Conservation (phyloP, 2,888 invertebrate genomes). For the Lacanobia wlatinum region DNA sequence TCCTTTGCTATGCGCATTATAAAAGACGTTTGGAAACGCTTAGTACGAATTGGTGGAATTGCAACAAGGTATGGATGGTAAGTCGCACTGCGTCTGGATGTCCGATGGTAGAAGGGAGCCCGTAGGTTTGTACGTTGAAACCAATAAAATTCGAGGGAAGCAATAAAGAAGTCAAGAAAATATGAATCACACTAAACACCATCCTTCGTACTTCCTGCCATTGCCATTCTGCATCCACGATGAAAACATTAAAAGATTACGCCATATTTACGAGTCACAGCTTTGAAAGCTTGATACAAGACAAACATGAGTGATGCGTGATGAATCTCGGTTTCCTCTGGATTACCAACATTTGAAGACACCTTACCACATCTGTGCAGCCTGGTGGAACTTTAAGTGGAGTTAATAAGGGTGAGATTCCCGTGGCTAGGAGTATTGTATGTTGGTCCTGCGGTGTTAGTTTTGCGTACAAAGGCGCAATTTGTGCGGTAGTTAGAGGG, state of each 20-base stretch:
- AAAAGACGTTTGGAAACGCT: no score
- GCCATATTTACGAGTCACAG: slow-evolving; percentile 48
- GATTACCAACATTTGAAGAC: slow-evolving; percentile 64
- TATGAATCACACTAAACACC: slow-evolving; percentile 9
- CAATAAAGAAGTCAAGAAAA: background rate
- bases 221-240: slow-evolving; percentile 51
- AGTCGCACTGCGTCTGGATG: no score
- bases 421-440: slow-evolving; percentile 45
- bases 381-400: background rate
- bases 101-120: no score
- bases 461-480: slow-evolving; percentile 77
- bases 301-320: slow-evolving; percentile 62
- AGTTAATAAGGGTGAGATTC: slow-evolving; percentile 50
- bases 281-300: slow-evolving; percentile 50
- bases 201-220: slow-evolving; percentile 24
- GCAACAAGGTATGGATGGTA: no score
- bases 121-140: background rate
- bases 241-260: slow-evolving; percentile 66
- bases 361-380: background rate
- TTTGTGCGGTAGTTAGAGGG: slow-evolving; percentile 74
- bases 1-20: no score
- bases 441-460: slow-evolving; percentile 67
- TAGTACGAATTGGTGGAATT: no score
- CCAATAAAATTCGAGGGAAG: background rate
- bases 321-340: slow-evolving; percentile 71